A percentile compares a stretch with the other conserved stretches of the same genome.
These are phyloP conservation scores for Hestina assimilis DNA, from an alignment of 1,140 invertebrate genomes.

Conservation along the genomic window DNA sequence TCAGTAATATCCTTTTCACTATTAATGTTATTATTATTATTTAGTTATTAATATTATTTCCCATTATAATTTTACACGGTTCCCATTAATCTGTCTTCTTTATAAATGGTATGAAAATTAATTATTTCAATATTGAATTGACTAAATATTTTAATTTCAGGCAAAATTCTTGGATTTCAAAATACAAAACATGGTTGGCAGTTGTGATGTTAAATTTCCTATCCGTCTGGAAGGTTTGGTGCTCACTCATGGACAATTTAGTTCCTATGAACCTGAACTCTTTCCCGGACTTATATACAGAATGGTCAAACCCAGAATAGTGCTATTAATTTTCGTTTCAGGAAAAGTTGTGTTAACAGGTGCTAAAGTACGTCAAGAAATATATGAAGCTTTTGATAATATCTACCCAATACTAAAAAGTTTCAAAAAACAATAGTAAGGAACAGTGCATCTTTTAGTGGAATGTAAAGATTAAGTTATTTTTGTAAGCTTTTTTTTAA, in stretches of 20 bases:
- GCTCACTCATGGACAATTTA: conserved; percentile 98
- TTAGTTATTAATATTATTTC: too few species aligned
- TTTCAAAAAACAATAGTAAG: conserved; percentile 93
- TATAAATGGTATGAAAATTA: too few species aligned
- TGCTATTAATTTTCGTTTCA: conserved; percentile 98
- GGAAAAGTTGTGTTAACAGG: conserved; percentile 99
- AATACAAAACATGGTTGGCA: conserved; percentile 99
- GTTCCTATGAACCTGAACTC: conserved; percentile 95
- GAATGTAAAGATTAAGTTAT: conserved; percentile 12
- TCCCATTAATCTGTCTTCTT: too few species aligned
- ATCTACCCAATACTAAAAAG: conserved; percentile 99
- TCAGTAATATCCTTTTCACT: too few species aligned
- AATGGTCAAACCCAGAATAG: conserved; percentile 99
- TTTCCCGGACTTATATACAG: conserved; percentile 99
- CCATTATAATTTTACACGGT: too few species aligned
- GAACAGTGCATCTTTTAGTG: conserved; percentile 14
- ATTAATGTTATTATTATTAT: too few species aligned
- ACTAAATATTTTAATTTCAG: conserved; percentile 78
- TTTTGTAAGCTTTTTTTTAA: conserved; percentile 17
- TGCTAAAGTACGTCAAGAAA: conserved; percentile 98
- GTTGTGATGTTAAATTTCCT: conserved; percentile 99
- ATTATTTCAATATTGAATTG: background rate
- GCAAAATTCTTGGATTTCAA: conserved; percentile 99
- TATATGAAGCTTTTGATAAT: conserved; percentile 99
- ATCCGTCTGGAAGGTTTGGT: conserved; percentile 98